These are phyloP conservation scores for Crenichthys baileyi DNA, from an alignment of 2,797 vertebrate species.

Conservation along the genomic window DNA sequence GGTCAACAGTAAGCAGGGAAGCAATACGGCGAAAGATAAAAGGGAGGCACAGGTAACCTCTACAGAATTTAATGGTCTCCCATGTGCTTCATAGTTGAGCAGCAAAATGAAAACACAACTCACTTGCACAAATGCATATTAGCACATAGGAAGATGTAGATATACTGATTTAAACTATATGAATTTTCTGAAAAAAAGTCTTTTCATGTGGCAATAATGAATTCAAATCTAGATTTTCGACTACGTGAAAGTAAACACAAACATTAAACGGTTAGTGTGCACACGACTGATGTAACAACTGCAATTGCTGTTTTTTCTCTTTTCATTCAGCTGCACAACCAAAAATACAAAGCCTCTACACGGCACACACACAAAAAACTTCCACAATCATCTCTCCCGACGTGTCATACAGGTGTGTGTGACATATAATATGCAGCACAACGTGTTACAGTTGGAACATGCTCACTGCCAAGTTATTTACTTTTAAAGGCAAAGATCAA, in stretches of 20 bases:
- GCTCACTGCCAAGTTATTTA: neutral
- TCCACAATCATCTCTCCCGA: slow-evolving; percentile 15
- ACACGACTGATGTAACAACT: slow-evolving; percentile 1
- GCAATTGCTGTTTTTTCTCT: neutral
- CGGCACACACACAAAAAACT: slow-evolving; percentile 5
- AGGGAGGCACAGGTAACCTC: slow-evolving; percentile 37
- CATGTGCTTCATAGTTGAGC: slow-evolving; percentile 9
- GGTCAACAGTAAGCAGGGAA: slow-evolving; percentile 34
- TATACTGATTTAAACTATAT: neutral
- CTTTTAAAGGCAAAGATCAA: neutral
- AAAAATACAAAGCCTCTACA: slow-evolving; percentile 1
- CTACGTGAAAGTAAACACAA: slow-evolving; percentile 35
- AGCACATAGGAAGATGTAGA: slow-evolving; percentile 10
- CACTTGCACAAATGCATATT: neutral
- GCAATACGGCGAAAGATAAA: slow-evolving; percentile 7
- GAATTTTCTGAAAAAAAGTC: neutral
- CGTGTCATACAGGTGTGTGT: slow-evolving; percentile 23
- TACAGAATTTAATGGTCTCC: slow-evolving; percentile 35
- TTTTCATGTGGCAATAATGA: slow-evolving; percentile 11
- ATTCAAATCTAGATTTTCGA: slow-evolving; percentile 21
- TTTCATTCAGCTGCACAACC: neutral
- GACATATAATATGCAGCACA: slow-evolving; percentile 28
- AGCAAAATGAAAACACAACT: slow-evolving; percentile 26
- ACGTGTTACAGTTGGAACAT: slow-evolving; percentile 15
- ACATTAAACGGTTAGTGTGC: slow-evolving; percentile 13